Evolutionary conservation across 2,888 invertebrate species (phyloP), one percentile per base, ranked within the genome.

Genomic region (Eristalinus aeneus): DNA sequence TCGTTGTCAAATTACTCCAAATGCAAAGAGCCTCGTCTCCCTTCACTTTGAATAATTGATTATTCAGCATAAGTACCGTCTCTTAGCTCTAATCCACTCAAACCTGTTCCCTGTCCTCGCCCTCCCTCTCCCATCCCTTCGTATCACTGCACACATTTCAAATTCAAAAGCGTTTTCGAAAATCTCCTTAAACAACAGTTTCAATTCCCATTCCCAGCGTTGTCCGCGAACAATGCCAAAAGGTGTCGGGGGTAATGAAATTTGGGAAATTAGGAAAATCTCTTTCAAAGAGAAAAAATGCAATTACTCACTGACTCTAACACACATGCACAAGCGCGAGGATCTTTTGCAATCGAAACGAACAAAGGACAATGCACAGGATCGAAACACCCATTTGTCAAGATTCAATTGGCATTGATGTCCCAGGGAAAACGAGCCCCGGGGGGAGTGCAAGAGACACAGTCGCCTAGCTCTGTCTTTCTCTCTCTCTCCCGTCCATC

Each of bases 331-430:
- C 46, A 16, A 12, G n/a, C 12, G n/a, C 65, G 22, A 20, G 53
- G 20, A 31, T 61, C 39, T 76, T 76, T 76, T 86, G 82, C 76
- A 85, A 81, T 80, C 68, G 76, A 85, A 76, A 81, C 58, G 58
- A 71, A 71, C 20, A 65, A 31, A n/a, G 31, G 46, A 39, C 56
- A 46, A 56, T 23, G 32, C 54, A 27, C 1, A 58, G 64, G 31
- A 77, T 46, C 75, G 58, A 81, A 76, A 74, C 69, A 69, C 58
- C 85, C 85, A 86, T 86, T 86, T 86, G 85, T 86, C 85, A 86
- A 77, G 81, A 86, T 86, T 86, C 85, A 86, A 86, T 86, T 81
- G 67, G 69, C 74, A 73, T 86, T 82, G 82, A 76, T 81, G 77
- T 82, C 81, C 81, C 69, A 73, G 72, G 69, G 68, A 73, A 60